Evolutionary conservation across 2,888 invertebrate genomes (phyloP), one percentile per base, ranked within the genome.

Genomic region (Philaethria dido): DNA sequence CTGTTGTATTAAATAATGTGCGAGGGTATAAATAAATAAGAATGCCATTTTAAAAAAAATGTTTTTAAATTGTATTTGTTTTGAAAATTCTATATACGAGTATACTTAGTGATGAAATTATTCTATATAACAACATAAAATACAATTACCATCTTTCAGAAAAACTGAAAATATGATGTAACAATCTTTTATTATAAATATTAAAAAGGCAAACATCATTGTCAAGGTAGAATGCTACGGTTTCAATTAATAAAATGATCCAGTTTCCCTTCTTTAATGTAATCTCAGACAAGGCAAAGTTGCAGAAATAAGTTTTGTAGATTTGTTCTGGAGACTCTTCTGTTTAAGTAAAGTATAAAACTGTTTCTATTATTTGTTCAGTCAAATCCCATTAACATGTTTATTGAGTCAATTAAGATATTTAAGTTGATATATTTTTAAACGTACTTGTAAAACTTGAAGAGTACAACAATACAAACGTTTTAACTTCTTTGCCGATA

Each of bases 281-380:
- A 61, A 67, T 59, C 48, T 13, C 44, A 57, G 61, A 48, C 47
- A 66, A 52, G 13, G 36, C 63, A 54, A 66, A 69, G 47, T 69
- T 66, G 48, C 25, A 36, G 55, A 62, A 69, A 67, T 62, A 64
- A 64, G 57, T 67, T 64, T 22, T 45, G 50, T 66, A 67, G 57
- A 67, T 67, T 67, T 69, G 57, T 62, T 39, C 67, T 64, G 29
- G 33, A 54, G 42, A 67, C 45, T 59, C 45, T 68, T 59, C 54
- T 62, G 64, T 47, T 63, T 68, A 68, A 63, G 25, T 66, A 50
- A 68, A 70, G 50, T 68, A 68, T 68, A 48, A 63, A 62, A 69
- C 33, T 60, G 65, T 59, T 63, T 50, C 55, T 65, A 66, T 69
- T 66, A 69, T 71, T 71, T 59, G 64, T 69, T 64, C 61, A 50